These are phyloP conservation scores for Romanogobio albipinnatus DNA, from an alignment of 2,113 vertebrate genomes.

Conservation along the genomic window DNA sequence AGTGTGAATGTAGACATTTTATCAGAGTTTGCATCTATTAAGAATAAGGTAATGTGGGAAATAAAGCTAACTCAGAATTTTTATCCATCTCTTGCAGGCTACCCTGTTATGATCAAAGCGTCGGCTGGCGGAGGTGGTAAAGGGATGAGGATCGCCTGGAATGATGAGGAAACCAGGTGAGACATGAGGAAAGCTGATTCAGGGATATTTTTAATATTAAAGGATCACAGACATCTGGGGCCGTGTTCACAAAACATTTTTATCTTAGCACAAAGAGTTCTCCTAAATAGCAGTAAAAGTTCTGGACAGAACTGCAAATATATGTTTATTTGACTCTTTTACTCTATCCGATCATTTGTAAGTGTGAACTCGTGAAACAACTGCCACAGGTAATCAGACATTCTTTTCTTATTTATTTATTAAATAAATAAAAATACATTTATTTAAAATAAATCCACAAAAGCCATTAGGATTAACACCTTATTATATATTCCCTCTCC, in stretches of 20 bases:
- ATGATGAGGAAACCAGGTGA: conserved; percentile 97
- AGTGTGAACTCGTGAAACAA: no score
- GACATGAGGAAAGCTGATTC: conserved; percentile 40
- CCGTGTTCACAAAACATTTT: no score
- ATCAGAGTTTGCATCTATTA: background rate
- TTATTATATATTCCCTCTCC: background rate
- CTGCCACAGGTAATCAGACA: no score
- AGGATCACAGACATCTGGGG: background rate
- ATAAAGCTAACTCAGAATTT: background rate
- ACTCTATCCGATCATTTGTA: no score
- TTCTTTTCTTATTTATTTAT: no score
- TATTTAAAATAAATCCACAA: no score
- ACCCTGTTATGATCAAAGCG: conserved; percentile 99
- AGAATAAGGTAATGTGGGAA: background rate
- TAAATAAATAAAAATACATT: no score
- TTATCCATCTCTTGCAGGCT: conserved; percentile 81
- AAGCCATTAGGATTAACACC: background rate
- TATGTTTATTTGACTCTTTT: no score
- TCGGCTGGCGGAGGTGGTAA: conserved; percentile 98
- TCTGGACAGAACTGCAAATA: no score
- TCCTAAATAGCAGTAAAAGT: no score
- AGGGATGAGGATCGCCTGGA: conserved; percentile 99
- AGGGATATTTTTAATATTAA: background rate
- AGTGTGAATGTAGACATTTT: conserved; percentile 56
- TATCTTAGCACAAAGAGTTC: no score